Base-by-base conservation (phyloP, 1,140 invertebrate species). In the Drosophila pachea region DNA sequence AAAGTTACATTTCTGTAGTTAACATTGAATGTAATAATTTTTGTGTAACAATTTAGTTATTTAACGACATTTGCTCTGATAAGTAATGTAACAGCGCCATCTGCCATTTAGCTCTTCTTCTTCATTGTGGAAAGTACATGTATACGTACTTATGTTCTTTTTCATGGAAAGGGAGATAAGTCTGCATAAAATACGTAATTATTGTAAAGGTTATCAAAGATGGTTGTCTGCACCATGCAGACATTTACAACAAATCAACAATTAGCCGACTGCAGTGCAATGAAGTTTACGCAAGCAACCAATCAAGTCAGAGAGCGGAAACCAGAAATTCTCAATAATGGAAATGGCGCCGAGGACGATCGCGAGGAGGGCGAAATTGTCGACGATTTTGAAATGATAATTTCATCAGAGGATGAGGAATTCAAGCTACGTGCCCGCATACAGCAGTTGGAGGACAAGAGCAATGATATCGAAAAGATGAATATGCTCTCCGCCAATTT, bases 311-410 rank as follows among this genome's bases (percentile, higher is more conserved):
- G 50, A 31, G 29, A 43, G 7, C 22, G 3, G 22, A 3, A 22
- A 22, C n/a, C 12, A 36, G 58, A 33, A 68, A 55, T 61, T 52
- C 31, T 68, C 65, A 40, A 74, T 62, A 66, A 71, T 60, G 67
- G 53, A 60, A 64, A 73, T 64, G 59, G 40, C 40, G 35, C 45
- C 32, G 68, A 72, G 7, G 73, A 74, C 7, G 65, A 81, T 52
- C 71, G 82, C 12, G 81, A 89, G 65, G 88, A 89, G 58, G 88
- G 88, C n/a, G 88, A 89, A 69, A 88, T 89, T 60, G 75, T 88
- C n/a, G 88, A 88, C 54, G 87, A 89, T 5, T 89, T 65, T 29
- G 88, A 89, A 32, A 58, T 87, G 54, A 89, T 89, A 14, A 78
- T 86, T 11, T 89, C 87, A 9, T 89, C 88, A 0, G 88, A 86